Base-by-base conservation (phyloP, 1,140 invertebrate species). In the Luehdorfia chinensis region DNA sequence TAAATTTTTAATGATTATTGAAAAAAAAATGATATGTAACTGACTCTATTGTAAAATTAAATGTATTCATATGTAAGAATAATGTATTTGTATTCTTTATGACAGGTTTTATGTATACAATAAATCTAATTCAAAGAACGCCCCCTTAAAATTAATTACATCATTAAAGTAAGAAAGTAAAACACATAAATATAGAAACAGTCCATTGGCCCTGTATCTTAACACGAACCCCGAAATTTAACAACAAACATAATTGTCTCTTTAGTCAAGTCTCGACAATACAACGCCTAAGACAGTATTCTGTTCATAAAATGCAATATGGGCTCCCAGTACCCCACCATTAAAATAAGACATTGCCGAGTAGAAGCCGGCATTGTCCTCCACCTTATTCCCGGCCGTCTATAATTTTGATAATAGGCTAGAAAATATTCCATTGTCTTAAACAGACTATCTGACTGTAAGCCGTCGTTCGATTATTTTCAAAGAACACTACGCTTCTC, bases 391-490 rank as follows among this genome's bases (percentile, higher is more conserved):
- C 62, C 54, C 62, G 51, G 50, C 64, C 62, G 77, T 66, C 77
- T 72, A 80, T 84, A 81, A 84, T 84, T 84, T 81, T 81, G 77
- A 84, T 81, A 81, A 84, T 84, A 84, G 75, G 64, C 76, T 80
- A 81, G 80, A 84, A 78, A 84, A 84, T 79, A 78, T 80, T 76
- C 74, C 72, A 78, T 84, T 84, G 75, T 84, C 68, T 75, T 47
- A 43, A 64, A 43, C 69, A 60, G 73, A 62, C 65, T 77, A 75
- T 69, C 69, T 67, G 61, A 45, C 55, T 70, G 59, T 73, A 66
- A 61, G 64, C 41, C 54, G 55, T 50, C 53, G 67, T 79, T 75
- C 71, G 74, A 79, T 78, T 76, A 76, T 76, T 63, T 66, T 51
- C 50, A 36, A 52, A 56, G 55, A 55, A 68, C 44, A 51, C n/a